phyloP scores from a whole-genome alignment of 2,797 vertebrate species.

The Percopsis omiscomaycus region DNA sequence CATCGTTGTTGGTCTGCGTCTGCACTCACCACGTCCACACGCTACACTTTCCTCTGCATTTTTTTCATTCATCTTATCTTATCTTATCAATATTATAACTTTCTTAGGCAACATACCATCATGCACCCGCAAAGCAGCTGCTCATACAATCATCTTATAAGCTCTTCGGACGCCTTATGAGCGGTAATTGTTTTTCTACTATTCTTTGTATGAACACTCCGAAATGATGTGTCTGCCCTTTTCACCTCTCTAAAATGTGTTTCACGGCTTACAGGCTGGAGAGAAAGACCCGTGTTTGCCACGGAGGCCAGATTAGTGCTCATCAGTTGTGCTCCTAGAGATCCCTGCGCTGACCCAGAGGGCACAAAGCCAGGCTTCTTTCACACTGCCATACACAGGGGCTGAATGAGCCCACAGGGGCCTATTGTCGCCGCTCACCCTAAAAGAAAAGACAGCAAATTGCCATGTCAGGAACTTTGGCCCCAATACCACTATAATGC shows the following conservation, averaged over 20 bases:
- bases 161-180: too few relatives aligned
- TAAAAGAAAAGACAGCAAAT: conserved; percentile 85
- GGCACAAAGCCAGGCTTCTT: conserved; percentile 81
- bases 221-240: conserved; percentile 27
- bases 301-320: conserved; percentile 87
- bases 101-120: too few relatives aligned
- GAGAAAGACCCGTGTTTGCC: conserved; percentile 67
- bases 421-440: conserved; percentile 82
- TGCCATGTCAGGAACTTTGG: conserved; percentile 86
- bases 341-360: conserved; percentile 72
- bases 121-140: too few relatives aligned
- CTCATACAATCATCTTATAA: neutral
- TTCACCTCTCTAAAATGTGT: conserved; percentile 69
- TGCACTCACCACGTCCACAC: too few relatives aligned
- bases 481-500: conserved; percentile 76
- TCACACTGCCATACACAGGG: conserved; percentile 80
- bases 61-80: too few relatives aligned
- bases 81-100: too few relatives aligned
- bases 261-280: conserved; percentile 69
- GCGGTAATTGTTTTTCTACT: too few relatives aligned
- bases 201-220: neutral
- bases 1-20: too few relatives aligned
- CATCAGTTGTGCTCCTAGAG: conserved; percentile 84
- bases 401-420: conserved; percentile 66
- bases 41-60: too few relatives aligned